Percentiles rank a stretch among this genome's conserved stretches.
phyloP scores from a whole-genome alignment of 2,113 vertebrate genomes.

The Pteruthius melanotis region DNA sequence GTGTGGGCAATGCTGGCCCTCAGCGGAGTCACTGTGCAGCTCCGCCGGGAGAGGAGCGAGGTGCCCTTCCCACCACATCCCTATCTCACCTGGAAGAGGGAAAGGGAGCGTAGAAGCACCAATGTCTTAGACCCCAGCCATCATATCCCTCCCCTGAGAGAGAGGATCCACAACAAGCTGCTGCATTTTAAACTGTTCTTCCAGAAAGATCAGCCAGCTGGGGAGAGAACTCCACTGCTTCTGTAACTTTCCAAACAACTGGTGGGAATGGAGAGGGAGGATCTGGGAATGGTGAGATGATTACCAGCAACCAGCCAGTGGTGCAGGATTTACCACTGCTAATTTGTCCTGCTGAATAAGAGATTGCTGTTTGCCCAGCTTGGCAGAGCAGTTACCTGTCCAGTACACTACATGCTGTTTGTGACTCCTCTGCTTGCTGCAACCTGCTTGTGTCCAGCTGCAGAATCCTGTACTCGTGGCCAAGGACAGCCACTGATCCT shows the following conservation, averaged over 20 bases:
- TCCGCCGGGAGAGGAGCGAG: slow-evolving; percentile 79
- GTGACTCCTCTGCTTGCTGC: neutral
- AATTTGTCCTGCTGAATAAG: neutral
- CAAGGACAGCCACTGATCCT: neutral
- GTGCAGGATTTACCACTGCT: neutral
- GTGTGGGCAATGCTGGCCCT: slow-evolving; percentile 85
- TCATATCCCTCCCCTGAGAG: slow-evolving; percentile 82
- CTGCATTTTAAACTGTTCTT: slow-evolving; percentile 71
- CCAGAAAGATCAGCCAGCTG: slow-evolving; percentile 68
- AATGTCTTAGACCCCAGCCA: slow-evolving; percentile 94
- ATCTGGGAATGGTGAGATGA: neutral
- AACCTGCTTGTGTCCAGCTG: neutral
- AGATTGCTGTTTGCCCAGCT: neutral
- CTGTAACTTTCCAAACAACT: slow-evolving; percentile 63
- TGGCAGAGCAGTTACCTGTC: neutral
- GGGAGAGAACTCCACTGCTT: slow-evolving; percentile 90
- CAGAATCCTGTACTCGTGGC: neutral
- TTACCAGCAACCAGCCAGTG: neutral
- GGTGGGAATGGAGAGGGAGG: neutral
- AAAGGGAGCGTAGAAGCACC: slow-evolving; percentile 88
- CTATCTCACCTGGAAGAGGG: slow-evolving; percentile 87
- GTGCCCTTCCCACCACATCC: slow-evolving; percentile 89
- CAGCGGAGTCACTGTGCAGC: slow-evolving; percentile 81
- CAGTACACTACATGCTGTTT: neutral
- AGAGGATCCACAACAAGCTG: slow-evolving; percentile 75